Conservation (phyloP, 2,888 invertebrate genomes). For the Hydropsyche betteni region DNA sequence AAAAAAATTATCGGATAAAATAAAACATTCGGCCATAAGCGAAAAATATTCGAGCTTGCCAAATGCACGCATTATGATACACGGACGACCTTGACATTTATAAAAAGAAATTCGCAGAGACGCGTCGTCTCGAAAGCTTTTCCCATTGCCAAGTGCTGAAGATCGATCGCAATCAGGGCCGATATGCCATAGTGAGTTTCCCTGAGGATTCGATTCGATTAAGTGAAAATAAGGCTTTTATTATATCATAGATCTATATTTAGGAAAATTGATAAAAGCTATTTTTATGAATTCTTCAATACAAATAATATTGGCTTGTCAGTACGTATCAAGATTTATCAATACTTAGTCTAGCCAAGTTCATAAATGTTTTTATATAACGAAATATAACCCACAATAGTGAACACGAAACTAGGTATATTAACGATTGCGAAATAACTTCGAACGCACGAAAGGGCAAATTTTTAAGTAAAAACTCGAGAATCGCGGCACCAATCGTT, state of each 20-base stretch:
- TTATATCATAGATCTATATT: no score
- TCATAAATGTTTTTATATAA: no score
- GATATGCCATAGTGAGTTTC: neutral
- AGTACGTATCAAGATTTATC: no score
- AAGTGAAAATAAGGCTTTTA: no score
- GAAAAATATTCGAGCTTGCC: constrained; percentile 7
- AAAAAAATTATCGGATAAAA: no score
- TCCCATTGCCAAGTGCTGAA: neutral
- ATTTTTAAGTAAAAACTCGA: neutral
- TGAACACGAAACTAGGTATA: no score
- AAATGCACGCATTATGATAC: constrained; percentile 25
- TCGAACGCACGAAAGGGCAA: neutral
- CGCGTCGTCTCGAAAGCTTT: constrained; percentile 16
- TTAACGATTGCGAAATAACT: neutral
- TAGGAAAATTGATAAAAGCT: no score
- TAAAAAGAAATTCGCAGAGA: constrained; percentile 25
- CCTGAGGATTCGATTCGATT: no score
- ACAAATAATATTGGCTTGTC: no score
- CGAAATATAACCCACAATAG: no score
- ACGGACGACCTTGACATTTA: constrained; percentile 30
- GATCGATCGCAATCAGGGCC: constrained; percentile 16
- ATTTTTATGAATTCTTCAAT: no score
- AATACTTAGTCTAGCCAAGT: no score
- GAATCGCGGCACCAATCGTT: neutral
- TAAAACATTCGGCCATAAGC: constrained; percentile 1